Evolutionary conservation across 1,140 invertebrate genomes (phyloP), one percentile per base, ranked within the genome.

Genomic region (Formica exsecta): DNA sequence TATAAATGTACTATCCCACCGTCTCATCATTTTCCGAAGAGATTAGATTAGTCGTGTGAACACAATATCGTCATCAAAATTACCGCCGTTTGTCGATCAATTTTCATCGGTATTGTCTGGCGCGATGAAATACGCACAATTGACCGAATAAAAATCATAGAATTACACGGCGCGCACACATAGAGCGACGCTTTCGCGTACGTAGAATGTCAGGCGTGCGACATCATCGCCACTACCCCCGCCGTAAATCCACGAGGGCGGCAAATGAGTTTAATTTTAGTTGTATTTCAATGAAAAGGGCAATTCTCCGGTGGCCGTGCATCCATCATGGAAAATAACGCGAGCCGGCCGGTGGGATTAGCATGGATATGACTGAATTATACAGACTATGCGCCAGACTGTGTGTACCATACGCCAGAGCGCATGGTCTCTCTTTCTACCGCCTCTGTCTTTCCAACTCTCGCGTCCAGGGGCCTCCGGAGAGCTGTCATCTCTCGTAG

Each of bases 341-440:
- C 88, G 80, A 81, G 76, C 87, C 87, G 90, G 87, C 93, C 92
- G 90, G 83, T 93, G 91, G 93, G 93, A 94, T 94, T 93, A 94
- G 93, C 93, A 93, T 93, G 92, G 93, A 93, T 93, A 94, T 93
- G 93, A 93, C 92, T 93, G 92, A 94, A 93, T 94, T 94, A 94
- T 94, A 93, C 93, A 93, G 92, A 92, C 91, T 92, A 92, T 92
- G 93, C 92, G 92, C 90, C 93, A 93, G 92, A 92, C 93, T 93
- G 92, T 92, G 90, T 93, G 91, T 92, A 93, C 91, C 91, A 92
- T 92, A 93, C 91, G 92, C 92, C 91, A 91, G 44, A 48, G 41
- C 84, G 75, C 61, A 74, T 66, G 84, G 32, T 62, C 48, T 79
- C 76, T 87, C 87, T 91, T 48, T 80, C 83, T 62, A 71, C 64